phyloP scores from a whole-genome alignment of 1,140 invertebrate genomes.

The Spodoptera litura region DNA sequence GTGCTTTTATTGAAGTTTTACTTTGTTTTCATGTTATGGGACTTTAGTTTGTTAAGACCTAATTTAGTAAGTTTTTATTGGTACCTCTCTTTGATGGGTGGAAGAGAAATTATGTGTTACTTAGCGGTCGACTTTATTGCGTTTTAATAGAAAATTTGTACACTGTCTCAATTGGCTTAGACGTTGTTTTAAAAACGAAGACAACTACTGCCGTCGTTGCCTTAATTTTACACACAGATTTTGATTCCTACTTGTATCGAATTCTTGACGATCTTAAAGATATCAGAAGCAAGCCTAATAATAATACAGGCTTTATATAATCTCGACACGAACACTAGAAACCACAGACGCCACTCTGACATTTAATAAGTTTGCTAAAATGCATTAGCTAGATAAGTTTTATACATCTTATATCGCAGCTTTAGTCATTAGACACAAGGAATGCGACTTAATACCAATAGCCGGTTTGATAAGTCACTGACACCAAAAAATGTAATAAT shows the following conservation, averaged over 20 bases:
- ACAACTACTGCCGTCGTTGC: not conserved
- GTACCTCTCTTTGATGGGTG: not conserved
- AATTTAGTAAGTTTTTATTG: not conserved
- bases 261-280: not conserved
- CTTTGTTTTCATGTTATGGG: not conserved
- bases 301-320: not conserved
- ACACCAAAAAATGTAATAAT: constrained; percentile 9
- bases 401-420: not conserved
- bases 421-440: constrained; percentile 9
- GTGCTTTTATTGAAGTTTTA: constrained; percentile 24
- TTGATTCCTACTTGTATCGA: not conserved
- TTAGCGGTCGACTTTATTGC: too few relatives aligned
- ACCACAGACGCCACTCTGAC: not conserved
- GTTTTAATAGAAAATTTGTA: too few relatives aligned
- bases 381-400: constrained; percentile 12
- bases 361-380: not conserved
- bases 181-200: too few relatives aligned
- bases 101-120: too few relatives aligned
- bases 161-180: not conserved
- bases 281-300: too few relatives aligned
- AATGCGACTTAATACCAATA: constrained; percentile 21
- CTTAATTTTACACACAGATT: not conserved
- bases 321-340: not conserved
- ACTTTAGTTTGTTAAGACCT: not conserved
- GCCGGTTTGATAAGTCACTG: constrained; percentile 2